Evolutionary conservation across 2,113 vertebrate species (phyloP), one percentile per base, ranked within the genome.

Genomic region (Anarrhichthys ocellatus): DNA sequence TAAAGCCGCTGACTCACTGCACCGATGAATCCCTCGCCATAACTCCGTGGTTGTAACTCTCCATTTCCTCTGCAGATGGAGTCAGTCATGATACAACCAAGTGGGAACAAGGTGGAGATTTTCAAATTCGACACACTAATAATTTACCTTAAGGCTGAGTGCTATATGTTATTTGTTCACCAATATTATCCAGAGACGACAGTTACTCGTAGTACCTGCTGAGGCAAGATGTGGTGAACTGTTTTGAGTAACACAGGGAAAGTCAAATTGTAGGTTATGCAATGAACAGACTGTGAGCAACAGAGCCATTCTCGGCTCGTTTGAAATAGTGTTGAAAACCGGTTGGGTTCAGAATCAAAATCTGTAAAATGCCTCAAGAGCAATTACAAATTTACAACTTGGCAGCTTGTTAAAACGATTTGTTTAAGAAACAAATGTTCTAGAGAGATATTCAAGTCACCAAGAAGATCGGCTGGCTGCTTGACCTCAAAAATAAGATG

Each of bases 261-360:
- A 81, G 80, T 83, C 52, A 79, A 92, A 92, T 87, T 84, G 84
- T 69, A 79, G 65, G 85, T 93, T 93, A 76, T 80, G 88, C 73
- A 92, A 92, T 76, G 40, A 38, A 14, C 11, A 7, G 69, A 48
- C 8, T 59, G 71, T 77, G n/a, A 81, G 76, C 89, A 80, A 78
- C 83, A 78, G 52, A 78, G 61, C 78, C 85, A 13, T 89, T 88
- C 72, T 38, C 8, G 46, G 78, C 87, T 68, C 20, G 88, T 75
- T 81, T 88, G 66, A 72, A 85, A 87, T 17, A 66, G 74, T 80
- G 84, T 72, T 74, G 38, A 75, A 68, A 80, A 73, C 29, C 9
- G 70, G 42, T 22, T 22, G 44, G 62, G 24, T 69, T 75, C 34
- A 66, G 24, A 76, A 56, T 83, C 29, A 58, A 67, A 42, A 82